Evolutionary conservation across 2,888 invertebrate genomes (phyloP), one percentile per base, ranked within the genome.

Genomic region (Agonopterix heracliana): DNA sequence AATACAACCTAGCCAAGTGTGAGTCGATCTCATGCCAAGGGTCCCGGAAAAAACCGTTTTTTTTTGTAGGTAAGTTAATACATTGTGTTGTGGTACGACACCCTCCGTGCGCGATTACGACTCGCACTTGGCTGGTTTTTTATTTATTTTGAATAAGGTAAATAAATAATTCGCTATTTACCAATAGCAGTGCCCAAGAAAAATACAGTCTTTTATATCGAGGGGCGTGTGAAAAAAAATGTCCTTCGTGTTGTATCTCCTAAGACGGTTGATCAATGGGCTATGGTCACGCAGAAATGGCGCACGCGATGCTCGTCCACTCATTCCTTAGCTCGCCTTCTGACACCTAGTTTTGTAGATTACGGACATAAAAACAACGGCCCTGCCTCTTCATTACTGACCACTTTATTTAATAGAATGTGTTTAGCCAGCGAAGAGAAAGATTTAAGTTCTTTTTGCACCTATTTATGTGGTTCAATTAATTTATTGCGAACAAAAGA

Each of bases 211-310:
- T 26, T 26, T 26, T 26, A 26, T 26, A 5, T 26, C 26, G 26
- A 5, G 26, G 26, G 26, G 26, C 26, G 26, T 26, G 73, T 76
- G 68, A 76, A 79, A 78, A 81, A 82, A 73, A 62, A 52, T 78
- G 79, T 80, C 79, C 70, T 75, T 74, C 68, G 66, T 66, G 70
- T 73, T 71, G 76, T 78, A 78, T 78, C 80, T 80, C 66, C 66
- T 71, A 72, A 72, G 74, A 71, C 65, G 60, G 51, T 68, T 85
- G 83, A 85, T 85, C 79, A 74, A 85, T 80, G 74, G 72, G 52
- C 64, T 54, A 48, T 57, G 74, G 81, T 81, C 85, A 85, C 85
- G 85, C 76, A 77, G 72, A 48, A 41, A 50, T 48, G 44, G 54
- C 46, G 60, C 82, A 82, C 81, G 81, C 81, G 63, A 80, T 57